Evolutionary conservation across 2,888 invertebrate species (phyloP), one percentile per base, ranked within the genome.

Genomic region (Eudemis profundana): DNA sequence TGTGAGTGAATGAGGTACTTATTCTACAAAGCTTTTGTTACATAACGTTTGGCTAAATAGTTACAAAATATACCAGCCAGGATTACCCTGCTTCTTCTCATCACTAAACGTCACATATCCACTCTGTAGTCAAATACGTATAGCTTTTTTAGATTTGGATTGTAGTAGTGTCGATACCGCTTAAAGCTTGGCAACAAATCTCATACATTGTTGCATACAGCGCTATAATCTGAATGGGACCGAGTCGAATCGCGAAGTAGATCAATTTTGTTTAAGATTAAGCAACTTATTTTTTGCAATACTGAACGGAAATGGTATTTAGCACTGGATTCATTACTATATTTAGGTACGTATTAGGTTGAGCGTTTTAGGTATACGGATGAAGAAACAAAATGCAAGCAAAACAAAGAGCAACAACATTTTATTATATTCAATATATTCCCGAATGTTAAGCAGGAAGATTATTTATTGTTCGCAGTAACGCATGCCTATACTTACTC

Each of bases 1-100:
- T 76, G 75, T 76, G 74, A 80, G 77, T 82, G 83, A 85, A 83
- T 85, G 79, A 76, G 75, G 74, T 83, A 83, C 82, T 83, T 81
- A 83, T 73, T 71, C 76, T 78, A 86, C 86, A 87, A 86, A 87
- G 84, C 81, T 76, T 77, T 80, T 84, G 85, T 88, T 87, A 82
- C 83, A 82, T 83, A 87, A 88, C 82, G 70, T 72, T 77, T 77
- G 74, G 77, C 73, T 81, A 82, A 84, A 85, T 81, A 78, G 83
- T 86, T 85, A 80, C 84, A 83, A 82, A 83, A 83, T 77, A 77
- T 74, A 77, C 72, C 74, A 70, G 42, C 69, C 74, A 78, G 81
- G 77, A 81, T 83, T 78, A 74, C 77, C 76, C 72, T n/a, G 29
- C 40, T 12, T 74, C 74, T 73, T 75, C 29, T 44, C 12, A 29